These are phyloP conservation scores for Odontamblyopus lacepedii DNA, from an alignment of 2,797 vertebrate genomes.

Conservation along the genomic window DNA sequence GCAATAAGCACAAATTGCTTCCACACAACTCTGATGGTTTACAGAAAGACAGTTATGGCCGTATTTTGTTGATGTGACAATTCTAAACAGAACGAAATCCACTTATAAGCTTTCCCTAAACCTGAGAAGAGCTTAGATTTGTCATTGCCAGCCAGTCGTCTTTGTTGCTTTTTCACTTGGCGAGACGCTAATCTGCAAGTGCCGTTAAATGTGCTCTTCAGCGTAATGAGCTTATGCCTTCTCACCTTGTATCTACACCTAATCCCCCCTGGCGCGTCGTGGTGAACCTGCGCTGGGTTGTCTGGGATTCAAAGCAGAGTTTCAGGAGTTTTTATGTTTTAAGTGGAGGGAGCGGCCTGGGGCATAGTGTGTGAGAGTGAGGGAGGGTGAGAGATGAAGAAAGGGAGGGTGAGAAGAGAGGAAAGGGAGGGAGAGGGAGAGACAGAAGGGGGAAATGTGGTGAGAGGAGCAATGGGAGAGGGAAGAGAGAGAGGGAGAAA, in stretches of 20 bases:
- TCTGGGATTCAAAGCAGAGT: conserved; percentile 34
- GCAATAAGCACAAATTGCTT: no score
- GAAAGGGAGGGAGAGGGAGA: not conserved
- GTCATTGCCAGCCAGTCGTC: not conserved
- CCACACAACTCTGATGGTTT: not conserved
- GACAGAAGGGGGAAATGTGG: not conserved
- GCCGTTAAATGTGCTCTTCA: conserved; percentile 17
- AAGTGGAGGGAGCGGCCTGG: conserved; percentile 50
- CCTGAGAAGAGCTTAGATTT: conserved; percentile 15
- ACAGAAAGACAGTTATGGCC: not conserved
- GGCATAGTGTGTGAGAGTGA: conserved; percentile 45
- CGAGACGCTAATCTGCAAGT: conserved; percentile 13
- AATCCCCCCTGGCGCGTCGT: conserved; percentile 36
- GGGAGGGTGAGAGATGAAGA: conserved; percentile 20
- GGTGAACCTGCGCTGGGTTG: conserved; percentile 38
- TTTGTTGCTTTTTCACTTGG: conserved; percentile 23
- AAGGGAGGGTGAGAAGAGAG: not conserved
- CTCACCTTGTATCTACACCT: conserved; percentile 23
- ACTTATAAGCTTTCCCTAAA: conserved; percentile 8
- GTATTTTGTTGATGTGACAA: not conserved
- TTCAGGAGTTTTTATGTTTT: conserved; percentile 51
- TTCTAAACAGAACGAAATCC: not conserved
- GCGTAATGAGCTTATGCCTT: conserved; percentile 17
- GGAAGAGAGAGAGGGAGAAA: not conserved
- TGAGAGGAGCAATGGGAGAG: not conserved